Evolutionary conservation across 2,888 invertebrate genomes (phyloP), one percentile per base, ranked within the genome.

Genomic region (Diloba caeruleocephala): DNA sequence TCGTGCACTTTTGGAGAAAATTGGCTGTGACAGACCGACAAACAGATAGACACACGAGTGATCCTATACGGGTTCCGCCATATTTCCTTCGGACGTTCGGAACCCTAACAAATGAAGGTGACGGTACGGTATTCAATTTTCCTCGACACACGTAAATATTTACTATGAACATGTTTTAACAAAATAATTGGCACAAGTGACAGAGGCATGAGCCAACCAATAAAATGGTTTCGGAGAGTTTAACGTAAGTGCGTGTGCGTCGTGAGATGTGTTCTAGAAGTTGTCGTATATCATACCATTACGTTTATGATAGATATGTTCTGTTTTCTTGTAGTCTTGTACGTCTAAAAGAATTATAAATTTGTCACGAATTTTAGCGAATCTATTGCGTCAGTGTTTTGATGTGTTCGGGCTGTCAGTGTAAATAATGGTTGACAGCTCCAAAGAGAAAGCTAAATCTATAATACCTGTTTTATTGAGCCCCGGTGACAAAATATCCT

Each of bases 141-240:
- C 26, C 15, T 6, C 32, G 31, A 25, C 15, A 39, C 15, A 39
- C 23, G 39, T 42, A 49, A 57, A 56, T 29, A 34, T 45, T 49
- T 31, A 44, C 23, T 12, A 14, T 31, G 59, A 28, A 28, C 19
- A 17, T n/a, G n/a, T n/a, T 49, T 25, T 25, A 36, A 37, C 45
- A 28, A 46, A 60, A 62, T 53, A 46, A 66, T 66, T 66, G 61
- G 61, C 61, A 60, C 53, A 28, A 39, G 23, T 43, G 67, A 60
- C 61, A 52, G 42, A n/a, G 19, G 38, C 7, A 12, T 12, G 53
- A 42, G 61, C 66, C 67, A 62, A 60, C 60, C 53, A 43, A 46
- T 62, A 62, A 66, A 66, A 66, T 42, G 7, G 26, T 29, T 61
- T 31, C 44, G 28, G 34, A 50, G 29, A 43, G 43, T 44, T 33